These are phyloP conservation scores for Apus apus DNA, from an alignment of 2,113 vertebrate species.

Conservation along the genomic window DNA sequence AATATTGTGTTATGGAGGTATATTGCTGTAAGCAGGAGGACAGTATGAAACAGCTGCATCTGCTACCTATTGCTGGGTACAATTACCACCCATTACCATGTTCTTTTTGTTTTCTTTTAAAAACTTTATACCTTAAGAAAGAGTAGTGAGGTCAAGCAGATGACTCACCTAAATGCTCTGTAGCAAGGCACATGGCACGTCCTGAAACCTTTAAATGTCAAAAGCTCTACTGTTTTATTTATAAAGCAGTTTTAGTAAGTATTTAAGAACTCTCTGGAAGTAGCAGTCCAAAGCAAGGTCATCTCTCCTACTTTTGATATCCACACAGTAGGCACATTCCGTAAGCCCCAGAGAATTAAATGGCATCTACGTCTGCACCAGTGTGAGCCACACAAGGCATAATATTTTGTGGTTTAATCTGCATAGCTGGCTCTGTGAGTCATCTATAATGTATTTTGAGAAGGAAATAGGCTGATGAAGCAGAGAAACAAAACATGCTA, in stretches of 20 bases:
- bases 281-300: not conserved
- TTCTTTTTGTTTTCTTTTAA: not conserved
- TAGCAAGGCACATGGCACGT: fast-evolving
- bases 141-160: not conserved
- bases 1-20: not conserved
- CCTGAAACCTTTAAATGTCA: not conserved
- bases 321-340: not conserved
- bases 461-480: not conserved
- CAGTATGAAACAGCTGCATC: not conserved
- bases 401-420: not conserved
- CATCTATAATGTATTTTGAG: not conserved
- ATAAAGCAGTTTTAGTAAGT: not conserved
- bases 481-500: not conserved
- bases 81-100: not conserved
- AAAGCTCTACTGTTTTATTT: not conserved
- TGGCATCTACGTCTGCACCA: not conserved
- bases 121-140: not conserved
- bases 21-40: not conserved
- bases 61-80: not conserved
- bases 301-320: not conserved
- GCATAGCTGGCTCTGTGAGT: not conserved
- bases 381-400: not conserved
- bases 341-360: not conserved
- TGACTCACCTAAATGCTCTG: not conserved
- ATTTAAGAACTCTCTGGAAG: not conserved